Evolutionary conservation across 2,113 vertebrate genomes (phyloP).

Genomic region (Peromyscus californicus): DNA sequence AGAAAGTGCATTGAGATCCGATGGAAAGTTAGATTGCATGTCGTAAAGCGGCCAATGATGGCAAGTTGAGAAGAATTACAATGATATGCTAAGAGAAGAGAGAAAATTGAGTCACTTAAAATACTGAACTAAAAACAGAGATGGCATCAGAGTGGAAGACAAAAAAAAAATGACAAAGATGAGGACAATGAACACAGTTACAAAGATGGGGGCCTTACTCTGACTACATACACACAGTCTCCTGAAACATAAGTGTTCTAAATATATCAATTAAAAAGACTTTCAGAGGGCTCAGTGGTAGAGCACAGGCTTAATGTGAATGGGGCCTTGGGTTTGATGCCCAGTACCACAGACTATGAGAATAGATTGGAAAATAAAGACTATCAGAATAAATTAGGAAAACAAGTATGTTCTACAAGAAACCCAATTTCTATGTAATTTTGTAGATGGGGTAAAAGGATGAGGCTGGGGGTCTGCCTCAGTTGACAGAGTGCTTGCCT

Average conservation of each 20-base stretch:
- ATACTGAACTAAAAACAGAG: background rate
- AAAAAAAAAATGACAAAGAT: background rate
- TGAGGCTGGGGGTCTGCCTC: background rate
- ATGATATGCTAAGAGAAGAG: background rate
- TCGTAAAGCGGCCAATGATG: background rate
- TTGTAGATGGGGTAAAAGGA: no score
- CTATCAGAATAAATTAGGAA: background rate
- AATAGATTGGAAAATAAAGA: background rate
- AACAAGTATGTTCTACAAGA: background rate
- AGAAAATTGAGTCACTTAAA: background rate
- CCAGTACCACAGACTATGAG: no score
- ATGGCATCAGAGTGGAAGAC: background rate
- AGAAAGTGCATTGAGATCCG: background rate
- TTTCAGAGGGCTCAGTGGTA: background rate
- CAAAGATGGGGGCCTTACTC: background rate
- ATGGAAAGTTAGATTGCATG: background rate
- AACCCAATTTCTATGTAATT: background rate
- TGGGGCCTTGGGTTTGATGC: background rate
- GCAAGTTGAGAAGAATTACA: background rate
- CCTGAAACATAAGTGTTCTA: background rate
- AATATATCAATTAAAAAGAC: background rate
- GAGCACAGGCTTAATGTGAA: background rate
- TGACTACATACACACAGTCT: background rate
- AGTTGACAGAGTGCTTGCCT: background rate
- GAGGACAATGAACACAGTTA: background rate